phyloP scores from a whole-genome alignment of 2,888 invertebrate genomes.

The Polydrusus tereticollis region DNA sequence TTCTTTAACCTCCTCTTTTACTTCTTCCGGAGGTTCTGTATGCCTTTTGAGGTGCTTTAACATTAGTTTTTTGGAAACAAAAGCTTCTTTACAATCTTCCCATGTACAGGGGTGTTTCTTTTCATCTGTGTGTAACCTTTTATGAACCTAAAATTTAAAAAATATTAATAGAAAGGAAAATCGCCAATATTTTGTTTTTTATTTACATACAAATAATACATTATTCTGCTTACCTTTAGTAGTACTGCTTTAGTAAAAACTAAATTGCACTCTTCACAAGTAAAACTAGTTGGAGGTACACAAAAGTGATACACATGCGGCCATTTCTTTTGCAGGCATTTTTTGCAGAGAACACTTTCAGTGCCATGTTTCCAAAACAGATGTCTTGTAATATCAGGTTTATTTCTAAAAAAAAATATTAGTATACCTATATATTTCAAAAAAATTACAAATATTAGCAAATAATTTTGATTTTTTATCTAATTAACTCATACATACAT shows the following conservation, averaged over 20 bases:
- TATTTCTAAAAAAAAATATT: slow-evolving; percentile 75
- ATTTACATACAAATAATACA: too few species aligned
- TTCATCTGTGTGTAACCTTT: slow-evolving; percentile 79
- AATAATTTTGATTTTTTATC: too few species aligned
- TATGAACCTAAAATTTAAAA: slow-evolving; percentile 69
- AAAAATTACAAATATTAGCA: too few species aligned
- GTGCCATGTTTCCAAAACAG: slow-evolving; percentile 95
- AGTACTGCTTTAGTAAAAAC: slow-evolving; percentile 83
- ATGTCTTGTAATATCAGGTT: slow-evolving; percentile 90
- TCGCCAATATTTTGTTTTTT: background rate
- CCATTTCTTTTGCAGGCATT: slow-evolving; percentile 91
- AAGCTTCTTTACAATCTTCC: slow-evolving; percentile 79
- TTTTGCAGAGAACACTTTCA: slow-evolving; percentile 87
- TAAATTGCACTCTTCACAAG: slow-evolving; percentile 85
- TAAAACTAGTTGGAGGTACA: slow-evolving; percentile 82
- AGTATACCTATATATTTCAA: too few species aligned
- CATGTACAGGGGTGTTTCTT: slow-evolving; percentile 80
- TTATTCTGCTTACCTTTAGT: slow-evolving; percentile 74
- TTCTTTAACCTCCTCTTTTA: slow-evolving; percentile 47
- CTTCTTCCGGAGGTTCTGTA: slow-evolving; percentile 63
- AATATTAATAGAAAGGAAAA: background rate
- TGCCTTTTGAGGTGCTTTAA: slow-evolving; percentile 79
- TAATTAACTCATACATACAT: too few species aligned
- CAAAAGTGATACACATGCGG: slow-evolving; percentile 94
- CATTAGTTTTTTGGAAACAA: slow-evolving; percentile 85